Evolutionary conservation across 2,113 vertebrate genomes (phyloP).

Genomic region (Chionomys nivalis): DNA sequence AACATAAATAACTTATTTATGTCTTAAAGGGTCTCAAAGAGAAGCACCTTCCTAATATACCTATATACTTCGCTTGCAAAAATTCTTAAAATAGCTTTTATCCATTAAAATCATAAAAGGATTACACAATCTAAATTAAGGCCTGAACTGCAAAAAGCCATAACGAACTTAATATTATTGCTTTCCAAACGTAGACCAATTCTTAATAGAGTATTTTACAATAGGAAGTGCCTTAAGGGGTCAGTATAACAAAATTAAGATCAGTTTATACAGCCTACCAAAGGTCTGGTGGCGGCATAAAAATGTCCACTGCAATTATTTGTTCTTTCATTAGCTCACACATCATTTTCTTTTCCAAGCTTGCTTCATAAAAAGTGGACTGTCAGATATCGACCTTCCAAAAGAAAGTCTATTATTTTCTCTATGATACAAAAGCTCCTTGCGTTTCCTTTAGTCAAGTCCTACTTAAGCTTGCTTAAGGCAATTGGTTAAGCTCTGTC

Average conservation of each 20-base stretch:
- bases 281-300: conserved; percentile 62
- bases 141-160: conserved; percentile 66
- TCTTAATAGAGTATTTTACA: conserved; percentile 80
- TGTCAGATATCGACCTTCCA: conserved; percentile 26
- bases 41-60: conserved; percentile 59
- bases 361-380: conserved; percentile 32
- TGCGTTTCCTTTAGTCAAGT: neutral
- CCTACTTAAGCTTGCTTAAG: neutral
- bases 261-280: conserved; percentile 70
- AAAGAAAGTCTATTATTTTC: conserved; percentile 38
- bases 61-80: conserved; percentile 74
- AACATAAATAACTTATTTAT: conserved; percentile 65
- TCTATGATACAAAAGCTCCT: neutral
- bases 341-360: conserved; percentile 42
- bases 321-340: conserved; percentile 58
- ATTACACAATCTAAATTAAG: conserved; percentile 77
- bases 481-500: neutral
- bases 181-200: conserved; percentile 78
- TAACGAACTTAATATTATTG: conserved; percentile 77
- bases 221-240: conserved; percentile 78
- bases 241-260: conserved; percentile 79
- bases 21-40: conserved; percentile 69
- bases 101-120: conserved; percentile 75
- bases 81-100: conserved; percentile 79
- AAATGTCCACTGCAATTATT: conserved; percentile 66